Evolutionary conservation across 2,888 invertebrate species (phyloP).

Genomic region (Pocota personata): DNA sequence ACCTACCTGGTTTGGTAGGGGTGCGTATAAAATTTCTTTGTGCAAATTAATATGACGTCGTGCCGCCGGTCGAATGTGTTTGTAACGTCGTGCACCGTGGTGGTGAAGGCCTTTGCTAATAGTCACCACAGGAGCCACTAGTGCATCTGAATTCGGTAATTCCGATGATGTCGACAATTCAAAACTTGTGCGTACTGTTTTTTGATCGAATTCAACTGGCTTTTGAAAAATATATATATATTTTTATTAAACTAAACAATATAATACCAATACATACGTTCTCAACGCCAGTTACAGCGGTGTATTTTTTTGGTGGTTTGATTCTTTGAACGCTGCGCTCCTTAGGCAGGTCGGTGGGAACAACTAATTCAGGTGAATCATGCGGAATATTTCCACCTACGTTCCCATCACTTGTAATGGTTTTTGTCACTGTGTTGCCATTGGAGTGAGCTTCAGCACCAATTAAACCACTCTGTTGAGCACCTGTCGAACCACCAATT

Average conservation of each 20-base stretch:
- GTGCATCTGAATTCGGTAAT: neutral
- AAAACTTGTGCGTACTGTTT: neutral
- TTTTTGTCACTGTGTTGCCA: slow-evolving; percentile 74
- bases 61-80: slow-evolving; percentile 10
- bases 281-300: slow-evolving; percentile 19
- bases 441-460: slow-evolving; percentile 80
- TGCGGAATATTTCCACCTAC: slow-evolving; percentile 13
- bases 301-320: slow-evolving; percentile 81
- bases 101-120: slow-evolving; percentile 30
- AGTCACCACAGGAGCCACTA: neutral
- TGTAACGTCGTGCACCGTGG: neutral
- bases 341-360: slow-evolving; percentile 60
- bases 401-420: slow-evolving; percentile 26
- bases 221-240: slow-evolving; percentile 14
- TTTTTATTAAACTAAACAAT: neutral
- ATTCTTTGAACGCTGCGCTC: slow-evolving; percentile 77
- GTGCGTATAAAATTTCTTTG: slow-evolving; percentile 34
- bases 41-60: slow-evolving; percentile 12
- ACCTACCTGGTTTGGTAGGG: slow-evolving; percentile 49
- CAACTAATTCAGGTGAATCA: slow-evolving; percentile 9
- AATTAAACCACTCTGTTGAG: slow-evolving; percentile 77
- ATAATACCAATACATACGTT: slow-evolving; percentile 52
- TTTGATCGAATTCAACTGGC: neutral
- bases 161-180: neutral
- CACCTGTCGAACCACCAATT: slow-evolving; percentile 80